Conservation (phyloP, 2,888 invertebrate genomes). For the Xanthia icteritia region DNA sequence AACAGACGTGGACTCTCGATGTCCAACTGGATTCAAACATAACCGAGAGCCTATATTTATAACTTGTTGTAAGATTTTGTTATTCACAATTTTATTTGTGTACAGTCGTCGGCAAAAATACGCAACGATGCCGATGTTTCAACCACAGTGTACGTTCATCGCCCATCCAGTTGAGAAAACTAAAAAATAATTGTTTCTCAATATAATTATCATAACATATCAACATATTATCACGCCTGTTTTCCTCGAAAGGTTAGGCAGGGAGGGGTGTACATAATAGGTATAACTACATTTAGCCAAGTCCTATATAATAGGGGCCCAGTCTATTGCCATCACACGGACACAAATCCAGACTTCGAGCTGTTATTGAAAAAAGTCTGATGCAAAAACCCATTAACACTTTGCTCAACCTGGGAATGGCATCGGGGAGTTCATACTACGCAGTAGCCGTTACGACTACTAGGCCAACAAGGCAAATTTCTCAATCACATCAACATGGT, state of each 20-base stretch:
- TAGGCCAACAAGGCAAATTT: no score
- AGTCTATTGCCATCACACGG: no score
- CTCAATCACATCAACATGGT: no score
- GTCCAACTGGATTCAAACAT: neutral
- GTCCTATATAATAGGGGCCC: no score
- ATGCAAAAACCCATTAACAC: neutral
- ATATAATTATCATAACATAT: neutral
- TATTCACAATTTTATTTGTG: no score
- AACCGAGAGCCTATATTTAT: neutral
- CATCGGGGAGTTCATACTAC: neutral
- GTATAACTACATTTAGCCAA: neutral
- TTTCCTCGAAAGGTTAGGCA: neutral
- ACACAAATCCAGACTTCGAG: no score
- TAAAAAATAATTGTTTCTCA: neutral
- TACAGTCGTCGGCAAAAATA: neutral
- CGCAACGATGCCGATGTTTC: neutral
- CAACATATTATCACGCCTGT: neutral
- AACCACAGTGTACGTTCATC: neutral
- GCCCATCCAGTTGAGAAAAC: no score
- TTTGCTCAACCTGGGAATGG: no score
- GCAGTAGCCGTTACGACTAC: no score
- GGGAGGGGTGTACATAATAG: neutral
- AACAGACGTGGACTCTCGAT: neutral
- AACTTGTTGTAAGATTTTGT: neutral
- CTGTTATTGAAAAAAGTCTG: neutral